Evolutionary conservation across 2,888 invertebrate species (phyloP).

Genomic region (Drosophila planitibia): DNA sequence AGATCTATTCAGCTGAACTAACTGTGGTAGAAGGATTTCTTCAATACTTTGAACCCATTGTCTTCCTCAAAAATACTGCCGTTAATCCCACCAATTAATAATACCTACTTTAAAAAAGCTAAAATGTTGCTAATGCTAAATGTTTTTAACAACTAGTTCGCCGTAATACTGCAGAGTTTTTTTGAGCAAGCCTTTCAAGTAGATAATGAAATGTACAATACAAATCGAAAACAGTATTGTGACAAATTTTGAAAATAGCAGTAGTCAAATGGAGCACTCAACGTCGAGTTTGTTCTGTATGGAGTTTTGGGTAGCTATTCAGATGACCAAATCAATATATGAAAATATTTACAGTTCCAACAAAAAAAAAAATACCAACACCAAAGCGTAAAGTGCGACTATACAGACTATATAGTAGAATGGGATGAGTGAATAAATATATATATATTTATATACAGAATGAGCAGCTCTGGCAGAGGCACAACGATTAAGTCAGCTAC

Average conservation of each 20-base stretch:
- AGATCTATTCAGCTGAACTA: background rate
- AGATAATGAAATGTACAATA: background rate
- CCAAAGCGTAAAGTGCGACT: conserved; percentile 45
- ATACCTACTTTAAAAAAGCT: background rate
- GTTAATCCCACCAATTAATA: background rate
- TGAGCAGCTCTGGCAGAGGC: conserved; percentile 54
- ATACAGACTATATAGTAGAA: conserved; percentile 17
- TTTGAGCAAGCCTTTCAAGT: background rate
- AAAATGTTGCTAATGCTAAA: background rate
- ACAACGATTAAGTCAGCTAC: conserved; percentile 59
- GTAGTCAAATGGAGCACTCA: conserved; percentile 13
- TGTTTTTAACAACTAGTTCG: background rate
- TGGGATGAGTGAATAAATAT: conserved; percentile 22
- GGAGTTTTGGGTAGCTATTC: conserved; percentile 41
- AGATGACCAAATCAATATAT: conserved; percentile 15
- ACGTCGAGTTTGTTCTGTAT: conserved; percentile 44
- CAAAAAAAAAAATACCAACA: conserved; percentile 51
- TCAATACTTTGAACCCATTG: background rate
- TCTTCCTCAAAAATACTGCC: background rate
- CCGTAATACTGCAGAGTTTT: background rate
- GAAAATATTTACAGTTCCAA: conserved; percentile 37
- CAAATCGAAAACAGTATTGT: background rate
- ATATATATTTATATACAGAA: conserved; percentile 30
- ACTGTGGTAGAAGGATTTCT: background rate
- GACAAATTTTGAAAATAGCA: background rate